These are phyloP conservation scores for Clupea harengus DNA, from an alignment of 2,113 vertebrate species.

Conservation along the genomic window DNA sequence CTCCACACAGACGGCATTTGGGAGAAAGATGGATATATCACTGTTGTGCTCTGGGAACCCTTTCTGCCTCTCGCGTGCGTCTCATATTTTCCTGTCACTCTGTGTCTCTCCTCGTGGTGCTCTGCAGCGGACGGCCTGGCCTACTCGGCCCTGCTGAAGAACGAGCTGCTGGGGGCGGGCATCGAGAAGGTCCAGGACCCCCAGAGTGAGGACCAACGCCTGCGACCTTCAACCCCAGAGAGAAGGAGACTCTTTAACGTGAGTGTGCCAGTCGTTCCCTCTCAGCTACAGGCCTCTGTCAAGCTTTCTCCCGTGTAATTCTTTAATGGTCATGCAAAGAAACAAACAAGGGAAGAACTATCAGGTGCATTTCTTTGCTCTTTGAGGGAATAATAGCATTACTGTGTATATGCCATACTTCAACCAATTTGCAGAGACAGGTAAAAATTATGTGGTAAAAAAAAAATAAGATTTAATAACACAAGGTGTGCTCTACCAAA, in stretches of 20 bases:
- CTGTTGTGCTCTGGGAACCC: not conserved
- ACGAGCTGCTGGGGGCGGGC: slow-evolving; percentile 91
- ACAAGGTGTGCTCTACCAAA: not conserved
- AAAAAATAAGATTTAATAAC: not conserved
- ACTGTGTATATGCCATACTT: no score
- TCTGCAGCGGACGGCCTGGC: slow-evolving; percentile 83
- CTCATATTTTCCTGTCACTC: slow-evolving; percentile 23
- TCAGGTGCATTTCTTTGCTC: no score
- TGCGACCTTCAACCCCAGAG: slow-evolving; percentile 90
- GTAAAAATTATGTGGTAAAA: not conserved
- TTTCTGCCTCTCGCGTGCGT: slow-evolving; percentile 7
- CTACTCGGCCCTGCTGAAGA: slow-evolving; percentile 96
- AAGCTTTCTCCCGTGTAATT: not conserved
- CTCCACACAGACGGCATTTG: not conserved
- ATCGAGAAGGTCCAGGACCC: slow-evolving; percentile 98
- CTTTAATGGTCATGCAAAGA: not conserved
- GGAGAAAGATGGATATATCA: not conserved
- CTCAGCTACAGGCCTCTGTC: not conserved
- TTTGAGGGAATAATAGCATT: no score
- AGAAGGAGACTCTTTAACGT: slow-evolving; percentile 96
- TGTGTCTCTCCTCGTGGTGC: not conserved
- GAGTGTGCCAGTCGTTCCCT: slow-evolving; percentile 37
- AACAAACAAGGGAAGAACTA: no score
- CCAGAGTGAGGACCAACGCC: slow-evolving; percentile 89
- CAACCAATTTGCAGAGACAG: no score